A percentile compares a stretch with the other conserved stretches of the same genome.
Evolutionary conservation across 2,113 vertebrate species (phyloP).

Genomic region (Xerus inauris): DNA sequence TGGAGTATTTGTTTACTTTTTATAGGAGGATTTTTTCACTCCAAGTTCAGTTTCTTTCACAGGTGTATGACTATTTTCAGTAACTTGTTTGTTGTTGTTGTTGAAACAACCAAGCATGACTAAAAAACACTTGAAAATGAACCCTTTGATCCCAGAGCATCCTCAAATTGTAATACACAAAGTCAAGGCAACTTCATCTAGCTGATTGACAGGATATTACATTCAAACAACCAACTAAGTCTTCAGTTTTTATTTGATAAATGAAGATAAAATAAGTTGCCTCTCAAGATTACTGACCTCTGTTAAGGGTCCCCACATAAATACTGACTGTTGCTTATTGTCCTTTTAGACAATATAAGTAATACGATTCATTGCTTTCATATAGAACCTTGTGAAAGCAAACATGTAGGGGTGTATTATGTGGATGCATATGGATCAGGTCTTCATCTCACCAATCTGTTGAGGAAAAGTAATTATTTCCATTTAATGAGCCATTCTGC

Average conservation of each 20-base stretch:
- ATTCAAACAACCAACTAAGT: neutral
- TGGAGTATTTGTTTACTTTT: neutral
- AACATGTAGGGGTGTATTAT: neutral
- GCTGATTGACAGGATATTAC: neutral
- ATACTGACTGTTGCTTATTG: neutral
- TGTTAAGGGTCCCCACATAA: neutral
- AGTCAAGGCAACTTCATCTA: neutral
- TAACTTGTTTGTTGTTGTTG: neutral
- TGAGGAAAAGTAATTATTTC: slow-evolving; percentile 16
- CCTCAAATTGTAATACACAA: slow-evolving; percentile 16
- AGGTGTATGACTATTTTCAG: neutral
- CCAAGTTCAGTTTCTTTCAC: neutral
- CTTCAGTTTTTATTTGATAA: neutral
- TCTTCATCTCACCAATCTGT: neutral
- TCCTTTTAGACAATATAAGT: neutral
- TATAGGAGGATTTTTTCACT: slow-evolving; percentile 23
- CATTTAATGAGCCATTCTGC: neutral
- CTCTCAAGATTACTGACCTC: neutral
- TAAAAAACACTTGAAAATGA: slow-evolving; percentile 6
- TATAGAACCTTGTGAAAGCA: neutral
- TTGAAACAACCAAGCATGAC: neutral
- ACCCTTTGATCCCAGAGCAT: neutral
- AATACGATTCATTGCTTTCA: neutral
- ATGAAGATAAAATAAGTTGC: neutral
- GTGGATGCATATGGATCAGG: neutral